phyloP scores from a whole-genome alignment of 2,888 invertebrate species.

The Pristionchus entomophagus region DNA sequence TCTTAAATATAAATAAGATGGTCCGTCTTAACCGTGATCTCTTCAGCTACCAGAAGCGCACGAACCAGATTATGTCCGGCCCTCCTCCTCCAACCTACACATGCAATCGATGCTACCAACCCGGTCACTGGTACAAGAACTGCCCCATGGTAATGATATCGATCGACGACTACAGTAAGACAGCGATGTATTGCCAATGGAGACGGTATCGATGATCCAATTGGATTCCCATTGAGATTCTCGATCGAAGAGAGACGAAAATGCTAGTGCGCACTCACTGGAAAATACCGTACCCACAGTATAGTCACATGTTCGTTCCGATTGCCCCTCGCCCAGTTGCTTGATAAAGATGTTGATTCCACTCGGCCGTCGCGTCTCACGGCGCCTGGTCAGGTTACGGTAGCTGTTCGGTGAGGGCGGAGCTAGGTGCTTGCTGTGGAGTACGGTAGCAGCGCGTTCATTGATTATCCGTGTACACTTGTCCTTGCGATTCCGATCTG shows the following conservation, averaged over 20 bases:
- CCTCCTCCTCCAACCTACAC: conserved; percentile 91
- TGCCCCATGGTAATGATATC: conserved; percentile 82
- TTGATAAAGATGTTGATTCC: conserved; percentile 40
- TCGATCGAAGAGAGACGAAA: background rate
- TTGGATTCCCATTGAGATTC: background rate
- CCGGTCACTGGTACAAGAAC: conserved; percentile 97
- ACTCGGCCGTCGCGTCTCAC: background rate
- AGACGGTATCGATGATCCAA: background rate
- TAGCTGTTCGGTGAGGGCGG: conserved; percentile 17
- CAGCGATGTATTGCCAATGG: background rate
- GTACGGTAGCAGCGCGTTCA: background rate
- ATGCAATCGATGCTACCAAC: conserved; percentile 93
- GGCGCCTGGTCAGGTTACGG: conserved; percentile 2
- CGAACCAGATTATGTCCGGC: conserved; percentile 90
- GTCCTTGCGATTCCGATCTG: conserved; percentile 9
- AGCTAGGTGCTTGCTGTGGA: background rate
- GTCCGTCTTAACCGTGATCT: too few species aligned
- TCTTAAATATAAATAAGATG: background rate
- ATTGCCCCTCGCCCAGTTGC: conserved; percentile 22
- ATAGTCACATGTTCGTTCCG: background rate
- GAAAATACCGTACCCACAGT: conserved; percentile 28
- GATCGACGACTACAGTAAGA: background rate
- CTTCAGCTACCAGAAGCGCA: conserved; percentile 89
- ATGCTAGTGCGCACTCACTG: background rate
- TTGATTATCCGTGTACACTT: conserved; percentile 24